These are phyloP conservation scores for Agriotes lineatus DNA, from an alignment of 2,888 invertebrate genomes.

Conservation along the genomic window DNA sequence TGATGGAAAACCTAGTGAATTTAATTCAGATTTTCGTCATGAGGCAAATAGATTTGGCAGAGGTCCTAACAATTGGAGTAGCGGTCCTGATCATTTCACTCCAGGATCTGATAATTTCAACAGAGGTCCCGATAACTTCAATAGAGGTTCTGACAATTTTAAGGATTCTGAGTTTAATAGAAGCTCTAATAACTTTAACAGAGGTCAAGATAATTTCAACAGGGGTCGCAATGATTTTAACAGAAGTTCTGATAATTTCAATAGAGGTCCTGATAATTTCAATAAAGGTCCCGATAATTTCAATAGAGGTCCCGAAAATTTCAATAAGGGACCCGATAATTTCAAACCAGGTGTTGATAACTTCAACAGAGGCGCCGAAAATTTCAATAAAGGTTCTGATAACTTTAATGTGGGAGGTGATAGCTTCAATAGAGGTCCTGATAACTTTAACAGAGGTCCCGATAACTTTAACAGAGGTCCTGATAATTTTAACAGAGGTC, in stretches of 20 bases:
- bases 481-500: not conserved
- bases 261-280: constrained; percentile 15
- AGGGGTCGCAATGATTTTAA: constrained; percentile 39
- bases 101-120: constrained; percentile 20
- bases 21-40: constrained; percentile 23
- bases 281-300: constrained; percentile 4
- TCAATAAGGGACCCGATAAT: constrained; percentile 26
- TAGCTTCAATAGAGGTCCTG: constrained; percentile 10
- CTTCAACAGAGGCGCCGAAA: not conserved
- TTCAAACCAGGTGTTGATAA: constrained; percentile 3
- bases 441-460: constrained; percentile 31
- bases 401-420: constrained; percentile 21
- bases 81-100: constrained; percentile 8
- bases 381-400: constrained; percentile 16
- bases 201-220: constrained; percentile 28
- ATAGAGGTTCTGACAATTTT: constrained; percentile 17
- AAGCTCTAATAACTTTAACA: constrained; percentile 14
- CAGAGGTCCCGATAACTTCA: constrained; percentile 22
- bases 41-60: constrained; percentile 20
- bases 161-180: constrained; percentile 28
- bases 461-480: not conserved
- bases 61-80: constrained; percentile 21
- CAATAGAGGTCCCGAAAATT: constrained; percentile 25
- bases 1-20: constrained; percentile 27
- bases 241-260: constrained; percentile 32